Evolutionary conservation across 2,888 invertebrate species (phyloP).

Genomic region (Orthosia cruda): DNA sequence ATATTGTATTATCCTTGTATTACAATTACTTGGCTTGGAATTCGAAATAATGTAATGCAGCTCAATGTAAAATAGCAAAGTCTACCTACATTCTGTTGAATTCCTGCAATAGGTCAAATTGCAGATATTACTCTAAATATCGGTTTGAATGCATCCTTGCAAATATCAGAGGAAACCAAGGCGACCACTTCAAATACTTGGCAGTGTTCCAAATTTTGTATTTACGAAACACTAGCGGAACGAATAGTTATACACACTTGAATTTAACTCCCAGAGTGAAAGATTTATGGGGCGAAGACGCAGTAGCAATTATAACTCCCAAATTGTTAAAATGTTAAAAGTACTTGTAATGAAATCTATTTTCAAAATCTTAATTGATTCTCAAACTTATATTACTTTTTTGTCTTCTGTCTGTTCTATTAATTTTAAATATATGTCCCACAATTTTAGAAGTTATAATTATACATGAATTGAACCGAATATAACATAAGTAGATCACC

Average conservation of each 20-base stretch:
- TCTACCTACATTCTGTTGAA: conserved; percentile 48
- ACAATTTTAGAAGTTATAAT: background rate
- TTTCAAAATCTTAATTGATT: conserved; percentile 13
- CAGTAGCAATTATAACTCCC: background rate
- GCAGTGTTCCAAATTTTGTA: conserved; percentile 61
- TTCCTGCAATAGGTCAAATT: conserved; percentile 64
- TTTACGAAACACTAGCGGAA: conserved; percentile 55
- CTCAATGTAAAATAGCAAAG: conserved; percentile 34
- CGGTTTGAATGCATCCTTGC: conserved; percentile 47
- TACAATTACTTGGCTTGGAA: conserved; percentile 38
- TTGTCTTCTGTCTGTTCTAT: background rate
- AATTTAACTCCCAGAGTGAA: conserved; percentile 32
- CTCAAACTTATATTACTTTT: background rate
- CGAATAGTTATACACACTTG: conserved; percentile 45
- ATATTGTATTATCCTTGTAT: conserved; percentile 20
- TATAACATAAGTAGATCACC: conserved; percentile 3
- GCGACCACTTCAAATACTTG: conserved; percentile 57
- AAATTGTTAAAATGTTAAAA: background rate
- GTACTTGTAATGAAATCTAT: background rate
- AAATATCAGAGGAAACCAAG: conserved; percentile 52
- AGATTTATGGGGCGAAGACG: conserved; percentile 42
- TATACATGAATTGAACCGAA: background rate
- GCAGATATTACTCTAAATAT: conserved; percentile 54
- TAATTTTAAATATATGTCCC: background rate
- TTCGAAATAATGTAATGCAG: conserved; percentile 37